A percentile compares a stretch with the other conserved stretches of the same genome.
These are phyloP conservation scores for Drosophila tropicalis DNA, from an alignment of 1,140 invertebrate genomes.

Conservation along the genomic window DNA sequence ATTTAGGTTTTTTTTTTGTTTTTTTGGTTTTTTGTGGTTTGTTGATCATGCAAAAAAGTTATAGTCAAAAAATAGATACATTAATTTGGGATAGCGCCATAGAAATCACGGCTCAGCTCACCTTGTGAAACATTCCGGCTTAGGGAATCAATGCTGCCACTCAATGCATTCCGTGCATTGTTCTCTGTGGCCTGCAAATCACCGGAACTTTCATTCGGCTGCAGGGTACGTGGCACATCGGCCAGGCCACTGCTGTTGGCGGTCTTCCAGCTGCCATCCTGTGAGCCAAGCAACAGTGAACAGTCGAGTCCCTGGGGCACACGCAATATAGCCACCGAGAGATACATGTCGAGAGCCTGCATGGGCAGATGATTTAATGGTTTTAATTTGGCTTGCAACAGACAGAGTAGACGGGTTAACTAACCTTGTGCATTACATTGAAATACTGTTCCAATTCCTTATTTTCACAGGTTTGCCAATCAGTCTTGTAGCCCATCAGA, in stretches of 20 bases:
- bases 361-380: too few species aligned
- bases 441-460: slow-evolving; percentile 93
- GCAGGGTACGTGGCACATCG: slow-evolving; percentile 77
- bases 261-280: slow-evolving; percentile 70
- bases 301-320: slow-evolving; percentile 92
- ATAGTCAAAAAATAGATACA: slow-evolving; percentile 33
- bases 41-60: slow-evolving; percentile 42
- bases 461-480: slow-evolving; percentile 91
- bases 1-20: neutral
- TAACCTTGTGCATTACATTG: slow-evolving; percentile 94
- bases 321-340: slow-evolving; percentile 94
- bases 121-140: slow-evolving; percentile 82
- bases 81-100: neutral
- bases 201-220: slow-evolving; percentile 78
- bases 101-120: slow-evolving; percentile 29
- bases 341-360: slow-evolving; percentile 93
- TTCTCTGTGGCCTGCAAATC: slow-evolving; percentile 73
- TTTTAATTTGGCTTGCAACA: too few species aligned
- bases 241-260: slow-evolving; percentile 41
- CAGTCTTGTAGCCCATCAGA: slow-evolving; percentile 95
- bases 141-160: slow-evolving; percentile 80
- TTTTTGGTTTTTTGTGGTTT: slow-evolving; percentile 8
- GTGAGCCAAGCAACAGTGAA: slow-evolving; percentile 86
- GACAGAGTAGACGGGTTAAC: neutral
- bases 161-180: slow-evolving; percentile 58